Conservation (phyloP, 2,797 vertebrate genomes). For the Crypturellus tataupa region DNA sequence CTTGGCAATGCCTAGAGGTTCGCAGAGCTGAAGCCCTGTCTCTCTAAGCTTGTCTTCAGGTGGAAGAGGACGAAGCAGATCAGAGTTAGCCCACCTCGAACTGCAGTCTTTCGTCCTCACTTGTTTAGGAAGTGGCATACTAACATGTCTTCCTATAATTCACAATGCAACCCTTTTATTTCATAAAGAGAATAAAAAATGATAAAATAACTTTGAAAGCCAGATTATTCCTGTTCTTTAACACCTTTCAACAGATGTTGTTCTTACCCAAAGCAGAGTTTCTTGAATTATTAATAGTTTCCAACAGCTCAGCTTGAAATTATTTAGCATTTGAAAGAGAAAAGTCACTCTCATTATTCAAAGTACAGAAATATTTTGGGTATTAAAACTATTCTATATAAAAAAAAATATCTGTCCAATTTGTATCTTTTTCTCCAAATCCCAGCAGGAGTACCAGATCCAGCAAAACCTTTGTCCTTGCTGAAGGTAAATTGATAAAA, state of each 20-base stretch:
- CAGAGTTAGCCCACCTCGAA: background rate
- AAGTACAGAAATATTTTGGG: slow-evolving; percentile 68
- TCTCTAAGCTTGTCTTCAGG: background rate
- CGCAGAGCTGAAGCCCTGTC: background rate
- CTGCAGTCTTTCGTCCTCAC: background rate
- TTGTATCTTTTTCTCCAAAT: slow-evolving; percentile 63
- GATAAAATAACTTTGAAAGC: slow-evolving; percentile 60
- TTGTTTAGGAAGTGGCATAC: background rate
- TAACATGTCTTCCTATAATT: slow-evolving; percentile 12
- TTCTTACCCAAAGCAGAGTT: slow-evolving; percentile 66
- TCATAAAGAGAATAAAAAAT: slow-evolving; percentile 7
- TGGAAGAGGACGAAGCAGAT: background rate
- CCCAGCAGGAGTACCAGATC: slow-evolving; percentile 52
- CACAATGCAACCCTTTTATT: background rate
- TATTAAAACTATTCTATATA: slow-evolving; percentile 65
- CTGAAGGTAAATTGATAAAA: slow-evolving; percentile 69
- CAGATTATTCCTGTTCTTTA: slow-evolving; percentile 48
- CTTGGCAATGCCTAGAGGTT: background rate
- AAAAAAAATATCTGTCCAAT: slow-evolving; percentile 15
- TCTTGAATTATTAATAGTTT: slow-evolving; percentile 78
- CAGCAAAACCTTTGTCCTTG: slow-evolving; percentile 33
- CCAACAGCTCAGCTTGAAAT: slow-evolving; percentile 77
- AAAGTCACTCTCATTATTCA: slow-evolving; percentile 74
- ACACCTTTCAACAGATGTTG: slow-evolving; percentile 71
- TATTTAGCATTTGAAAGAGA: slow-evolving; percentile 79